Evolutionary conservation across 2,113 vertebrate genomes (phyloP).

Genomic region (Probosciger aterrimus): DNA sequence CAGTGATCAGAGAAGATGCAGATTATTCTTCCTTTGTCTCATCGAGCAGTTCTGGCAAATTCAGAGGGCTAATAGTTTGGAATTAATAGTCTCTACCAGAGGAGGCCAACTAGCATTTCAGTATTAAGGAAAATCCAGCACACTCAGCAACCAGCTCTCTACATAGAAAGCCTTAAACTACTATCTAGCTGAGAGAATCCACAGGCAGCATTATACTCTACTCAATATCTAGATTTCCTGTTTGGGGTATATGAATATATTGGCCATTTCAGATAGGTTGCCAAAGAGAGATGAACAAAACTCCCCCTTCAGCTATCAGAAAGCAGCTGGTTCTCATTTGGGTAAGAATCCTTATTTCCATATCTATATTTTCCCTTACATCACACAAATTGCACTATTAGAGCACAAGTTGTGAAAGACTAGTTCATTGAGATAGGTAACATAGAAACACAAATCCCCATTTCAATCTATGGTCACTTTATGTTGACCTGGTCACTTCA

Average conservation of each 20-base stretch:
- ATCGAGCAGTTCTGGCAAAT: background rate
- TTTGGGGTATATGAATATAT: background rate
- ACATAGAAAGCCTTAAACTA: background rate
- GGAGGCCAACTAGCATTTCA: background rate
- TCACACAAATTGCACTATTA: background rate
- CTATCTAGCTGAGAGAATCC: background rate
- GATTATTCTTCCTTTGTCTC: background rate
- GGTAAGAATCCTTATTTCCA: background rate
- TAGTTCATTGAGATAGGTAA: fast-evolving
- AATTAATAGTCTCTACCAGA: background rate
- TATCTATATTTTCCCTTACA: background rate
- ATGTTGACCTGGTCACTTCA: background rate
- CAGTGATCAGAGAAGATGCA: background rate
- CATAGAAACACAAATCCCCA: background rate
- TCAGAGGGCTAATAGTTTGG: background rate
- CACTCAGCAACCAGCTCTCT: background rate
- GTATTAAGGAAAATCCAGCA: background rate
- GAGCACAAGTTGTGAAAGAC: background rate
- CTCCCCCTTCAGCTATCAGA: background rate
- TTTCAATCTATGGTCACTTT: background rate
- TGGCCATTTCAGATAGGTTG: background rate
- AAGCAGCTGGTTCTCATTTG: background rate
- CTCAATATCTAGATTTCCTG: background rate
- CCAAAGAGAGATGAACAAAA: background rate
- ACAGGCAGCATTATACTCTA: background rate